phyloP scores from a whole-genome alignment of 2,797 vertebrate species.

The Acanthornis magna region DNA sequence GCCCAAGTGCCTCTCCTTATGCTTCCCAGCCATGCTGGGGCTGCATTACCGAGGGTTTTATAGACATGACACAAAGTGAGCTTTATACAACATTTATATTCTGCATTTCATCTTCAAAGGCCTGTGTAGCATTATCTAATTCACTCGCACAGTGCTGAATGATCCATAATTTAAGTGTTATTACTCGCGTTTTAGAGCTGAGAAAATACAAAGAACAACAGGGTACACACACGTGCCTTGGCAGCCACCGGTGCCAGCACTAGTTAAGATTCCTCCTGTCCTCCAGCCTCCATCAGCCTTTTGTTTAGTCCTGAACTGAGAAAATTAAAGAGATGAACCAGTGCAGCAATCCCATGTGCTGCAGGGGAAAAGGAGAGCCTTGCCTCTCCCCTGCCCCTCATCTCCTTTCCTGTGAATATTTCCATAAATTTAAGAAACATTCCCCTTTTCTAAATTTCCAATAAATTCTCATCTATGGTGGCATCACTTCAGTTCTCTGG shows the following conservation, averaged over 20 bases:
- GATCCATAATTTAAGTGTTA: conserved; percentile 51
- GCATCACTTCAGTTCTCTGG: not conserved
- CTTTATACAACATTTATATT: not conserved
- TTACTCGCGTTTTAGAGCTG: conserved; percentile 26
- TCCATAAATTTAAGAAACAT: not conserved
- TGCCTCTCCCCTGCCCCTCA: not conserved
- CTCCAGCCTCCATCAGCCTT: not conserved
- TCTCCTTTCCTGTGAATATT: not conserved
- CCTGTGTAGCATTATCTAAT: conserved; percentile 5
- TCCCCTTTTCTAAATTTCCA: not conserved
- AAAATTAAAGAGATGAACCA: not conserved
- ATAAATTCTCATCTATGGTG: not conserved
- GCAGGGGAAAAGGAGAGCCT: not conserved
- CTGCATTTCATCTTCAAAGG: conserved; percentile 14
- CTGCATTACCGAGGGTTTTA: not conserved
- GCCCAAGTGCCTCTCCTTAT: not conserved
- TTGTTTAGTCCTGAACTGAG: not conserved
- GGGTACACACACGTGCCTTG: not conserved
- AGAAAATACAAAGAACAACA: conserved; percentile 29
- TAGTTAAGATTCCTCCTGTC: not conserved
- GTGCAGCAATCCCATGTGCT: not conserved
- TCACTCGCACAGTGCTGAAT: not conserved
- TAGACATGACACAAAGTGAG: not conserved
- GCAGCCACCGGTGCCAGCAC: not conserved
- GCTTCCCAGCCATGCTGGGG: not conserved